Percentiles rank a stretch among this genome's conserved stretches.
Conservation (phyloP, 2,888 invertebrate species). For the Polietes domitor region DNA sequence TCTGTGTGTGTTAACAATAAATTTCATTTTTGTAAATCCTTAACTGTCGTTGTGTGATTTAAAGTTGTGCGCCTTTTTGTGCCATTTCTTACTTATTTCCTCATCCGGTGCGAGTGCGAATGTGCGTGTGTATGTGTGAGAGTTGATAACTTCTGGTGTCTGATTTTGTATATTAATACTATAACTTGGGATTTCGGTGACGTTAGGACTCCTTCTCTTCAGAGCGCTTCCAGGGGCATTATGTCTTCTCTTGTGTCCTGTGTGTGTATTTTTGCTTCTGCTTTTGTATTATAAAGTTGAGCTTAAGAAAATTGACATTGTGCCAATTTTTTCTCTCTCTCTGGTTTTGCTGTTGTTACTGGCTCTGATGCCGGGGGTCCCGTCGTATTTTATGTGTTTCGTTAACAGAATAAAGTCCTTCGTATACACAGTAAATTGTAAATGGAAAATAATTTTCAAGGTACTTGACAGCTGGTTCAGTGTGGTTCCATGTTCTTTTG, state of each 20-base stretch:
- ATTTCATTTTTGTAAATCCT: slow-evolving; percentile 77
- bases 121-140: slow-evolving; percentile 38
- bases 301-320: slow-evolving; percentile 64
- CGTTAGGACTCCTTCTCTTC: slow-evolving; percentile 36
- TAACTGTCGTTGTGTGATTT: slow-evolving; percentile 79
- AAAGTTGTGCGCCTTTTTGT: slow-evolving; percentile 73
- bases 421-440: slow-evolving; percentile 47
- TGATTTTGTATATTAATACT: slow-evolving; percentile 51
- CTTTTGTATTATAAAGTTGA: slow-evolving; percentile 47
- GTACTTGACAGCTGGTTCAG: slow-evolving; percentile 45
- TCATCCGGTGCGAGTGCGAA: background rate
- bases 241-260: slow-evolving; percentile 73
- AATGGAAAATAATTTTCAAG: slow-evolving; percentile 60
- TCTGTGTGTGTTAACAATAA: slow-evolving; percentile 76
- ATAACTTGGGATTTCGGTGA: slow-evolving; percentile 60
- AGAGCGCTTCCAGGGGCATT: slow-evolving; percentile 73
- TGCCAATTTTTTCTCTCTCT: slow-evolving; percentile 59
- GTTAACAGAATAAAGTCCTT: slow-evolving; percentile 54
- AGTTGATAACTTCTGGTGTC: slow-evolving; percentile 35
- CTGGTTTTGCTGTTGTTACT: background rate
- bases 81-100: slow-evolving; percentile 11
- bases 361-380: slow-evolving; percentile 12
- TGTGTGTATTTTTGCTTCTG: slow-evolving; percentile 26
- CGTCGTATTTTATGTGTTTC: slow-evolving; percentile 53
- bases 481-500: slow-evolving; percentile 4